Evolutionary conservation across 2,113 vertebrate species (phyloP).

Genomic region (Charadrius vociferus): DNA sequence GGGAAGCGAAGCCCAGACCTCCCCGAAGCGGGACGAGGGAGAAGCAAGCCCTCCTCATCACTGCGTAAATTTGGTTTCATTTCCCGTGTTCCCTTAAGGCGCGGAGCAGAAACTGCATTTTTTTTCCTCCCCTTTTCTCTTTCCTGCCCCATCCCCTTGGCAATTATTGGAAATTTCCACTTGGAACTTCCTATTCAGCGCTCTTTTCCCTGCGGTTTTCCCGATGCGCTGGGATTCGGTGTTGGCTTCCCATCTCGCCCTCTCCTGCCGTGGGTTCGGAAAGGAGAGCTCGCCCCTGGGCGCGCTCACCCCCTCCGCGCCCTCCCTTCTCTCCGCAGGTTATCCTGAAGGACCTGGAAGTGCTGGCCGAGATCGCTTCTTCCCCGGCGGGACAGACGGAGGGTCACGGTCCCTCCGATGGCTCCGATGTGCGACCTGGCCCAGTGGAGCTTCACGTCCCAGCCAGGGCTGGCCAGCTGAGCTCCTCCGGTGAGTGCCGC

Average conservation of each 20-base stretch:
- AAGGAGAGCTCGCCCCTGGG: background rate
- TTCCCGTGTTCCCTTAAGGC: background rate
- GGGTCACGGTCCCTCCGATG: slow-evolving; percentile 66
- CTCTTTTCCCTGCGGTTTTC: background rate
- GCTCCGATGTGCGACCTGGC: slow-evolving; percentile 38
- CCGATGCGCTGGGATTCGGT: background rate
- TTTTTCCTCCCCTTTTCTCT: background rate
- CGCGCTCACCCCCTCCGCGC: background rate
- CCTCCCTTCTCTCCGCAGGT: slow-evolving; percentile 74
- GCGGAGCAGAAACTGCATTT: background rate
- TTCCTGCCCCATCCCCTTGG: background rate
- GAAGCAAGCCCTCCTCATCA: background rate
- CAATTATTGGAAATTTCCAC: background rate
- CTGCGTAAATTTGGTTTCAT: background rate
- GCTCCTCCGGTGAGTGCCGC: slow-evolving; percentile 67
- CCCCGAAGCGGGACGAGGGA: background rate
- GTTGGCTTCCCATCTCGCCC: background rate
- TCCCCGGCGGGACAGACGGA: slow-evolving; percentile 94
- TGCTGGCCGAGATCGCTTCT: slow-evolving; percentile 95
- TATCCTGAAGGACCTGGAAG: slow-evolving; percentile 95
- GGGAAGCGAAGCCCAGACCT: background rate
- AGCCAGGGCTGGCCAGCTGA: slow-evolving; percentile 67
- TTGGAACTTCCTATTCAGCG: background rate
- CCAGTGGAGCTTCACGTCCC: slow-evolving; percentile 85
- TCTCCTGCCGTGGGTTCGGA: background rate